Evolutionary conservation across 2,113 vertebrate species (phyloP).

Genomic region (Rhinolophus ferrumequinum): DNA sequence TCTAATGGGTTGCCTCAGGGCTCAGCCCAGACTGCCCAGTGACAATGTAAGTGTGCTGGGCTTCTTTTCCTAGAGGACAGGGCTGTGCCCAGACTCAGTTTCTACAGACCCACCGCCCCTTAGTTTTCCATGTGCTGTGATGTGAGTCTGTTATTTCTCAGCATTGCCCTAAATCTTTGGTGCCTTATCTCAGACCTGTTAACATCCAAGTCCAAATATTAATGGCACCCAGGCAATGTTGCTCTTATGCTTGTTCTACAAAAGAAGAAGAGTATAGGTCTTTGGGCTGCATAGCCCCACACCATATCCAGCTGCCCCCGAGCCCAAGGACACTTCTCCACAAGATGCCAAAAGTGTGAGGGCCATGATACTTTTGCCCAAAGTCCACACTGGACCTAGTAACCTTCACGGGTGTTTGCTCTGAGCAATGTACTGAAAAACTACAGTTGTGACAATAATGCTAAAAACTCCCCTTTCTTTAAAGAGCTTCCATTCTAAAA

Average conservation of each 20-base stretch:
- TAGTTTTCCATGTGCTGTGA: not conserved
- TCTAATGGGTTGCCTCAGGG: not conserved
- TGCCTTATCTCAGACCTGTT: not conserved
- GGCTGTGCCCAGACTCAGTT: too few species aligned
- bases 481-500: not conserved
- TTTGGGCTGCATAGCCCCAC: not conserved
- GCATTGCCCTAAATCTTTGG: not conserved
- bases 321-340: not conserved
- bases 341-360: not conserved
- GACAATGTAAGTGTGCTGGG: not conserved
- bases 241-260: not conserved
- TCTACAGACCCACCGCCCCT: not conserved
- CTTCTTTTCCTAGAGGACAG: not conserved
- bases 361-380: not conserved
- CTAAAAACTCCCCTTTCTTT: not conserved
- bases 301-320: not conserved
- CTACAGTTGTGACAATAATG: not conserved
- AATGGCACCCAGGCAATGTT: not conserved
- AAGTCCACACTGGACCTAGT: not conserved
- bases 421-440: not conserved
- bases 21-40: not conserved
- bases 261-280: not conserved
- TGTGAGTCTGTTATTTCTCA: not conserved
- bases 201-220: not conserved
- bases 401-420: not conserved